Conservation (phyloP, 2,113 vertebrate species). For the Gadus chalcogrammus region DNA sequence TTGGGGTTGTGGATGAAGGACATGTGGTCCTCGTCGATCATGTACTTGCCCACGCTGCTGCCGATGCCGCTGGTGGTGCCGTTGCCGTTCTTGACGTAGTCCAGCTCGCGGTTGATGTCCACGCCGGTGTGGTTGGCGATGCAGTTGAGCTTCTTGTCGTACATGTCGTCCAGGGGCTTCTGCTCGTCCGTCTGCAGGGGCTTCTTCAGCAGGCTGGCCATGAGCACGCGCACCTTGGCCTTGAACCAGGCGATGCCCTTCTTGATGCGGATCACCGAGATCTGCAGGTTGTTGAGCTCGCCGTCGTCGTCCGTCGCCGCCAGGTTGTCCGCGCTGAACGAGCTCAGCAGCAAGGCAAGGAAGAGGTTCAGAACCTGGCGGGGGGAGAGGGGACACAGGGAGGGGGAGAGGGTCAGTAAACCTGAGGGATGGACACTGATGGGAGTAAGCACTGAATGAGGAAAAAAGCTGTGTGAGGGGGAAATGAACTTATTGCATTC, state of each 20-base stretch:
- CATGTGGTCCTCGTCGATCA: slow-evolving; percentile 97
- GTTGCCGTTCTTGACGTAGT: slow-evolving; percentile 92
- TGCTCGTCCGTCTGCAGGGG: slow-evolving; percentile 83
- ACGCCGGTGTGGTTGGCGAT: slow-evolving; percentile 91
- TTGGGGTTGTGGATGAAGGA: slow-evolving; percentile 99
- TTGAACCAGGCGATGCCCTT: slow-evolving; percentile 93
- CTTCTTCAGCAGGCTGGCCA: slow-evolving; percentile 85
- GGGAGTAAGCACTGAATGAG: background rate
- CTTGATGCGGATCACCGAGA: slow-evolving; percentile 93
- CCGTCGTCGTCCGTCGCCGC: slow-evolving; percentile 94
- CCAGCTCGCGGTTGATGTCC: slow-evolving; percentile 90
- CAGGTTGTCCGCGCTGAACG: slow-evolving; percentile 97
- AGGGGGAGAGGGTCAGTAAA: no score
- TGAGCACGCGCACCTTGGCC: slow-evolving; percentile 74
- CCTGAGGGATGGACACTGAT: background rate
- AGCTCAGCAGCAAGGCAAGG: slow-evolving; percentile 95
- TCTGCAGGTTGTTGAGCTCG: slow-evolving; percentile 98
- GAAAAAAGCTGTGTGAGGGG: no score
- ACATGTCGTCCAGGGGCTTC: slow-evolving; percentile 90
- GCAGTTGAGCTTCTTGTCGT: slow-evolving; percentile 92
- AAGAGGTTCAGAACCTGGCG: slow-evolving; percentile 95
- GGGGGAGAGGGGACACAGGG: background rate
- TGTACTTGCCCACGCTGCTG: slow-evolving; percentile 96
- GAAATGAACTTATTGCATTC: no score
- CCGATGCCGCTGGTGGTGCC: slow-evolving; percentile 97